phyloP scores from a whole-genome alignment of 2,888 invertebrate genomes.

The Caenorhabditis wallacei region DNA sequence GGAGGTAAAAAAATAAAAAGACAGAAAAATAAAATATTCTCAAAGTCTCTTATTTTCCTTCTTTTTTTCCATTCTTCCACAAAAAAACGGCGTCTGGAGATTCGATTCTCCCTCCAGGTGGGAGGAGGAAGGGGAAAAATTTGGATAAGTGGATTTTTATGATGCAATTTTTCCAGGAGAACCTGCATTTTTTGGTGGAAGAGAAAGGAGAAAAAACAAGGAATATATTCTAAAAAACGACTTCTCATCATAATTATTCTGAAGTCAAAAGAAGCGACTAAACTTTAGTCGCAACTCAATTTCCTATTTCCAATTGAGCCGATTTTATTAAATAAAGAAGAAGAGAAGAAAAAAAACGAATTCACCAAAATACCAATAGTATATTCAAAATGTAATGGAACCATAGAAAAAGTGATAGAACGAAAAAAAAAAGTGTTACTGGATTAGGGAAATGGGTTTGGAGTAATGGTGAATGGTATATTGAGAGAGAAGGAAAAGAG shows the following conservation, averaged over 20 bases:
- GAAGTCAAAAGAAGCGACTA: neutral
- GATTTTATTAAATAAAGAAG: conserved; percentile 29
- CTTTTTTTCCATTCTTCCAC: conserved; percentile 1
- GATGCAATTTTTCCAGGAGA: conserved; percentile 46
- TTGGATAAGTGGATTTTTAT: conserved; percentile 60
- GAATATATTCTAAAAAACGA: conserved; percentile 20
- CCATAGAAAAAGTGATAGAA: neutral
- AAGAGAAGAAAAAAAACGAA: neutral
- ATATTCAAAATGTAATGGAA: neutral
- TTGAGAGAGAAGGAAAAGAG: neutral
- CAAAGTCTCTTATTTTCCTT: neutral
- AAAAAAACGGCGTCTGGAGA: conserved; percentile 1
- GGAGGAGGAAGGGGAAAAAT: neutral
- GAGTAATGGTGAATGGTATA: neutral
- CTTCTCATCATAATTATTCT: conserved; percentile 30
- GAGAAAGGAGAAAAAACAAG: neutral
- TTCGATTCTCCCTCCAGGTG: conserved; percentile 50
- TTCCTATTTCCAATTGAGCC: conserved; percentile 9
- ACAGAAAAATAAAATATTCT: neutral
- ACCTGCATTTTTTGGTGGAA: neutral
- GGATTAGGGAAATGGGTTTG: conserved; percentile 18
- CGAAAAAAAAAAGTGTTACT: conserved; percentile 8
- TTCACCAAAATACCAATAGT: conserved; percentile 23
- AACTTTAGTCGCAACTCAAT: conserved; percentile 27
- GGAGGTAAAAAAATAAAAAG: too few species aligned